These are phyloP conservation scores for Carlito syrichta DNA, from an alignment of 2,113 vertebrate genomes.

Conservation along the genomic window DNA sequence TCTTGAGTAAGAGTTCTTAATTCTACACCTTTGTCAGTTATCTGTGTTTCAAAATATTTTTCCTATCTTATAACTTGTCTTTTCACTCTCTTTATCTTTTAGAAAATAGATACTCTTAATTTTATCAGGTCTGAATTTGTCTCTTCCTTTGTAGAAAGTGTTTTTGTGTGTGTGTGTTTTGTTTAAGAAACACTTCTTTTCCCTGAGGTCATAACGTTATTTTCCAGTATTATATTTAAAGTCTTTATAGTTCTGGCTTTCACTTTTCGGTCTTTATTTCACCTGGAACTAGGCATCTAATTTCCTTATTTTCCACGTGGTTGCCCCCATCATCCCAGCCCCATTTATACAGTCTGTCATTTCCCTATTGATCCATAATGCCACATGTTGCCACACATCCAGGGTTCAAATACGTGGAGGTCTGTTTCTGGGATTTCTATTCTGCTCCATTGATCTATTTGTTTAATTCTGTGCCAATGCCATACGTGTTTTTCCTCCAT, in stretches of 20 bases:
- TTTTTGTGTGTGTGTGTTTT: background rate
- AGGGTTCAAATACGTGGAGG: background rate
- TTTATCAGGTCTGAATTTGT: background rate
- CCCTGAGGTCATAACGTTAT: background rate
- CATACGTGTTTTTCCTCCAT: background rate
- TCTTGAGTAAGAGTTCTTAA: background rate
- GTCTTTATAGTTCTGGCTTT: background rate
- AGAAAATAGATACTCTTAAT: background rate
- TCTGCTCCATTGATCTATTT: background rate
- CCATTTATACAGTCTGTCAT: background rate
- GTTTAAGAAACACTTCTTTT: constrained; percentile 23
- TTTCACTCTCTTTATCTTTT: background rate
- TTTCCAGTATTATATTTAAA: background rate
- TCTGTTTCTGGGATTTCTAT: constrained; percentile 23
- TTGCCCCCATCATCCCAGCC: background rate
- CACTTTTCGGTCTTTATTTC: constrained; percentile 2
- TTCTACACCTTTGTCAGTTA: background rate
- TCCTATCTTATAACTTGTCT: background rate
- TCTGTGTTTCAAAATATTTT: background rate
- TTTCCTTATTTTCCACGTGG: constrained; percentile 1
- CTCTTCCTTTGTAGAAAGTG: background rate
- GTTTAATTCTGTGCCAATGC: background rate
- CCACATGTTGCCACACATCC: background rate
- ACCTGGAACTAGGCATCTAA: background rate
- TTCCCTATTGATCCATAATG: background rate